These are phyloP conservation scores for Xestoiulus laeticollis DNA, from an alignment of 2,888 invertebrate genomes.

Conservation along the genomic window DNA sequence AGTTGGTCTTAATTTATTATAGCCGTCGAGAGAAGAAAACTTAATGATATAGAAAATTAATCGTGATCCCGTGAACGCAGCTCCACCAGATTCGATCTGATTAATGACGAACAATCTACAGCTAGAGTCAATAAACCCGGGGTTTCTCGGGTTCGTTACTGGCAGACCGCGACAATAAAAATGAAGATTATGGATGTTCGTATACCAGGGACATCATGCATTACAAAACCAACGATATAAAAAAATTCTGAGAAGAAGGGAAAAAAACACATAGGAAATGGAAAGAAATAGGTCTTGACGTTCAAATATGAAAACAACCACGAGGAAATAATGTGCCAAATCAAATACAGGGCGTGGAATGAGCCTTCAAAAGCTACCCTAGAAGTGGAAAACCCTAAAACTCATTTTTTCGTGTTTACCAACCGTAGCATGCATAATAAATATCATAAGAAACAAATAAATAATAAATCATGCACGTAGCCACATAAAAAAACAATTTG, in stretches of 20 bases:
- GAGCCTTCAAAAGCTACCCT: not conserved
- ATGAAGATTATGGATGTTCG: not conserved
- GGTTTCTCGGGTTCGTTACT: not conserved
- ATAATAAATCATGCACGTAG: no score
- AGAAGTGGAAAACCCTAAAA: not conserved
- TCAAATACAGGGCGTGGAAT: not conserved
- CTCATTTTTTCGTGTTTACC: no score
- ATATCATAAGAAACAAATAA: no score
- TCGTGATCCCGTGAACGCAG: constrained; percentile 1
- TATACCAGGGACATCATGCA: not conserved
- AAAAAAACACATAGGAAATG: not conserved
- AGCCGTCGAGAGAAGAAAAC: constrained; percentile 9
- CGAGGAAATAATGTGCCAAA: not conserved
- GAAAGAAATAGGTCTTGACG: not conserved
- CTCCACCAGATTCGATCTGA: constrained; percentile 9
- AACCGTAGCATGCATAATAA: no score
- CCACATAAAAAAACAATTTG: not conserved
- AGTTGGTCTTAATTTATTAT: not conserved
- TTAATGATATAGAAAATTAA: constrained; percentile 9
- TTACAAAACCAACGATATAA: not conserved
- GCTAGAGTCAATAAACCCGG: not conserved
- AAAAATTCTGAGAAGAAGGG: not conserved
- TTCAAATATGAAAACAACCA: not conserved
- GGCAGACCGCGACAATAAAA: not conserved
- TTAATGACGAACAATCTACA: not conserved